A percentile compares a stretch with the other conserved stretches of the same genome.
Conservation (phyloP, 2,797 vertebrate species). For the Rhabdomys pumilio region DNA sequence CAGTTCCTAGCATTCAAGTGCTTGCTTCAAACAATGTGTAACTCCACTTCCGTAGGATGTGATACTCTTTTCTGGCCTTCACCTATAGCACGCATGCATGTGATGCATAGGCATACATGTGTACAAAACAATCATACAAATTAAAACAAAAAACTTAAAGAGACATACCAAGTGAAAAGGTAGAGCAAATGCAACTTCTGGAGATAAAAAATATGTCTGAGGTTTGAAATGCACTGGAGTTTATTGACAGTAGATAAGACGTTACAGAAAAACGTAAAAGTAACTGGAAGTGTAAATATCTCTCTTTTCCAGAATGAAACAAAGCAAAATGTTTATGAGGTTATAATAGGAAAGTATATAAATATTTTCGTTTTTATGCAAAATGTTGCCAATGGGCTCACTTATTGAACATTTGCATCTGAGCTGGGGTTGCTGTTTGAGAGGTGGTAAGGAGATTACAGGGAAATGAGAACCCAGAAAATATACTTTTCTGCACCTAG, state of each 20-base stretch:
- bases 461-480: background rate
- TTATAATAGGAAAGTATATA: background rate
- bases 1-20: background rate
- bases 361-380: background rate
- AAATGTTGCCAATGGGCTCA: background rate
- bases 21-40: background rate
- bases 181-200: background rate
- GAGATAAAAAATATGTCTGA: slow-evolving; percentile 34
- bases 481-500: background rate
- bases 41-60: background rate
- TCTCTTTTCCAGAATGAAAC: slow-evolving; percentile 11
- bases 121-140: background rate
- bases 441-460: background rate
- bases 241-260: background rate
- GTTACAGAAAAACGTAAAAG: background rate
- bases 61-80: background rate
- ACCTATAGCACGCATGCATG: background rate
- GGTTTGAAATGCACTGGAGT: background rate
- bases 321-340: background rate
- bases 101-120: background rate
- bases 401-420: background rate
- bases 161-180: background rate
- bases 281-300: background rate
- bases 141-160: background rate
- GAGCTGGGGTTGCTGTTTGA: background rate